Evolutionary conservation across 1,140 invertebrate genomes (phyloP).

Genomic region (Tetramorium simillimum): DNA sequence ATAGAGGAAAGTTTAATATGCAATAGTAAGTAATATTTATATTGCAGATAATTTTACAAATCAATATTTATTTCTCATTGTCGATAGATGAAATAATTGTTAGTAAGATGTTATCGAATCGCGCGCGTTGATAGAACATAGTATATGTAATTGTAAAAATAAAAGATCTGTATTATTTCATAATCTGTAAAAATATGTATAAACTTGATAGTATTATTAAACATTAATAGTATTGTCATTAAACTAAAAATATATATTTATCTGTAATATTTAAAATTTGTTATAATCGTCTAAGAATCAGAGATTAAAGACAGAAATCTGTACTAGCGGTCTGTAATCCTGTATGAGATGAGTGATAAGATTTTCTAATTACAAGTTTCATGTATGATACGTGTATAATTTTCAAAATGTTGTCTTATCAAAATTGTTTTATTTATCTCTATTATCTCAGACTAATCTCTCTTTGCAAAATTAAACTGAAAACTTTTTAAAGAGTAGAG

Average conservation of each 20-base stretch:
- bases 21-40: conserved; percentile 8
- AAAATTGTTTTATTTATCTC: conserved; percentile 8
- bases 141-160: neutral
- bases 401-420: conserved; percentile 11
- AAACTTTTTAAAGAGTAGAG: neutral
- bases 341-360: neutral
- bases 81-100: neutral
- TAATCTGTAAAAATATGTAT: neutral
- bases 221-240: too few species aligned
- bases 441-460: neutral
- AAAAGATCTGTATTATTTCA: neutral
- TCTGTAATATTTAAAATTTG: neutral
- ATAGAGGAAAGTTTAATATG: neutral
- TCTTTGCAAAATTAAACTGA: neutral
- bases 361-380: neutral
- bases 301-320: neutral
- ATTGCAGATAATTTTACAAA: neutral
- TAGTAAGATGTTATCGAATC: neutral
- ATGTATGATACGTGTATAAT: neutral
- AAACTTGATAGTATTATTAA: neutral
- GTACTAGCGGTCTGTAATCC: neutral
- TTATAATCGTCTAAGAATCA: neutral
- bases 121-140: neutral
- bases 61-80: neutral
- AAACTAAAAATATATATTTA: neutral